Base-by-base conservation (phyloP, 2,113 vertebrate genomes). In the Lepisosteus oculatus region DNA sequence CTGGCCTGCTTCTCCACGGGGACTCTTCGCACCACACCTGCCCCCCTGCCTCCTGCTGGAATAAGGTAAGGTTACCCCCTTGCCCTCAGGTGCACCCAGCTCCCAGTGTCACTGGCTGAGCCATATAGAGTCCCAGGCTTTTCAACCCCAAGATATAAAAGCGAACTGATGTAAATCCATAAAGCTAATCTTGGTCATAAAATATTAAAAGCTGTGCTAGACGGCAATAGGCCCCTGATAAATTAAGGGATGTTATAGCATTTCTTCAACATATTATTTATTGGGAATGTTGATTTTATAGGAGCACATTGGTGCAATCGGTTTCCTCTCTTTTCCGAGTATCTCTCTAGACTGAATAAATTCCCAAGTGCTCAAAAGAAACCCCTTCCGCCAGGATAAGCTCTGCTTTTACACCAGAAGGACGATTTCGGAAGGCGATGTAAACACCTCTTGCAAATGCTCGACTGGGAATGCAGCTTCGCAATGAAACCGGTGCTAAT, bases 1-100 rank as follows among this genome's bases (percentile, higher is more conserved):
- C 95, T 13, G 93, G 87, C 79, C 90, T 90, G 71, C 88, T 91
- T 85, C 89, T 94, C 87, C 87, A 88, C 63, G 80, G 86, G 0
- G 86, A 45, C 56, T 92, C 89, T 8, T 92, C 89, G 3, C 74
- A 77, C 90, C 89, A 90, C 1, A 80, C 68, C 14, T 85, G 81
- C 65, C 81, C 74, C 8, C 77, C 77, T 0, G 85, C 43, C 44
- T 90, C 90, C 91, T 93, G 13, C 54, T 42, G 41, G 3, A 17
- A 41, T 55, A 61, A 13, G 1, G 59, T 17, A 47, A 15, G 29
- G 5, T 9, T 11, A 14, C 3, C 47, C 9, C 47, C 47, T 29
- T 29, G 29, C 29, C 13, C 59, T 1, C 17, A 17, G 6, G 59
- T 3, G 3, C 57, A 62, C 57, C 15, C 54, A 12, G 8, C 57